Conservation (phyloP, 2,888 invertebrate genomes). For the Monochamus alternatus region DNA sequence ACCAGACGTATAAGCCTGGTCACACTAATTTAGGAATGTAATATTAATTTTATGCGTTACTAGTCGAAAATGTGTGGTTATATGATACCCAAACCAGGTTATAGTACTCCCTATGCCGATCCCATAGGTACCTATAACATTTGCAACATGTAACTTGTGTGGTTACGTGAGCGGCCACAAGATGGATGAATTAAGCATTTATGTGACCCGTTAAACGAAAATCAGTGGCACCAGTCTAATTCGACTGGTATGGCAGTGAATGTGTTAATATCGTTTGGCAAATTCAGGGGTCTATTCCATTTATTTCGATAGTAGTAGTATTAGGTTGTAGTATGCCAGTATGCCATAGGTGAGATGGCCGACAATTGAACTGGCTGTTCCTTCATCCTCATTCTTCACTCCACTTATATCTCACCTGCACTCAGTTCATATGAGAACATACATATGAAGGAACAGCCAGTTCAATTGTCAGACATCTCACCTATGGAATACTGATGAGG, state of each 20-base stretch:
- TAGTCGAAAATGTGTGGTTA: background rate
- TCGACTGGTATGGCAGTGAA: background rate
- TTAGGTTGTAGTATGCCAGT: too few relatives aligned
- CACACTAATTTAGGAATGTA: background rate
- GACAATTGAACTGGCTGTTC: too few relatives aligned
- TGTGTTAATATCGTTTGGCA: too few relatives aligned
- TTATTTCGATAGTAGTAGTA: too few relatives aligned
- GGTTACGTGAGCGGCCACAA: background rate
- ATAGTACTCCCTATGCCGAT: background rate
- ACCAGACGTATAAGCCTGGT: background rate
- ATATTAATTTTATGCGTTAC: background rate
- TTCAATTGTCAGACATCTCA: too few relatives aligned
- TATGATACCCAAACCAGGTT: background rate
- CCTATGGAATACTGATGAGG: too few relatives aligned
- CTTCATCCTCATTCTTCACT: too few relatives aligned
- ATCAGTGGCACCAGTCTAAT: slow-evolving; percentile 1
- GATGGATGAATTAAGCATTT: background rate
- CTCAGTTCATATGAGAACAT: too few relatives aligned
- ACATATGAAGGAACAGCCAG: too few relatives aligned
- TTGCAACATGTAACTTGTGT: background rate
- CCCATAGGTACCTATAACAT: background rate
- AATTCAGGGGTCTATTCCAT: too few relatives aligned
- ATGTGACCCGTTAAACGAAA: background rate
- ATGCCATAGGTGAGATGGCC: too few relatives aligned
- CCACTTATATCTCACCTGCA: too few relatives aligned